Evolutionary conservation across 2,888 invertebrate species (phyloP).

Genomic region (Tyria jacobaeae): DNA sequence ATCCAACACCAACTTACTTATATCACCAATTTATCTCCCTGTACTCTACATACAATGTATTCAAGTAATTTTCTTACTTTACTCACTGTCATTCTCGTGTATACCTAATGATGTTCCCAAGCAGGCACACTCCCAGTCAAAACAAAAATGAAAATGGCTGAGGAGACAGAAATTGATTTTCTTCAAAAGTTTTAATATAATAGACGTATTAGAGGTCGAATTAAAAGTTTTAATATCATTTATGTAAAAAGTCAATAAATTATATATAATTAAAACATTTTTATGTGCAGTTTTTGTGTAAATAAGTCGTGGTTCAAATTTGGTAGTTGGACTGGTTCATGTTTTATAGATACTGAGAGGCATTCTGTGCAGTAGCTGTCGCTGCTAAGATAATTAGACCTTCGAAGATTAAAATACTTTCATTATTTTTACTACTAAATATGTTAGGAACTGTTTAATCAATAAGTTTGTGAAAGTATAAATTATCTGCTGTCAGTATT

Average conservation of each 20-base stretch:
- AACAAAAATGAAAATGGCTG: neutral
- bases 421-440: too few species aligned
- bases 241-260: slow-evolving; percentile 13
- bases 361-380: neutral
- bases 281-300: neutral
- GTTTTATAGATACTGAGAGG: neutral
- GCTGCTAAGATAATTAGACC: too few species aligned
- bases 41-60: too few species aligned
- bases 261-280: neutral
- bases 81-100: neutral
- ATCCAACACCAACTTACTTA: too few species aligned
- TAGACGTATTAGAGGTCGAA: neutral
- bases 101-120: neutral
- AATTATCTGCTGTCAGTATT: neutral
- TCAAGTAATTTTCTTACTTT: too few species aligned
- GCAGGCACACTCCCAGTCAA: neutral
- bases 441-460: too few species aligned
- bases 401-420: too few species aligned
- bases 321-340: neutral
- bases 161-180: neutral
- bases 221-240: neutral
- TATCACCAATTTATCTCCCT: too few species aligned
- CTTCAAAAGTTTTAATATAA: neutral
- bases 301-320: slow-evolving; percentile 3
- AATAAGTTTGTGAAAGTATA: too few species aligned